Percentiles rank a stretch among this genome's conserved stretches.
These are phyloP conservation scores for Artemia franciscana DNA, from an alignment of 1,140 invertebrate genomes.

Conservation along the genomic window DNA sequence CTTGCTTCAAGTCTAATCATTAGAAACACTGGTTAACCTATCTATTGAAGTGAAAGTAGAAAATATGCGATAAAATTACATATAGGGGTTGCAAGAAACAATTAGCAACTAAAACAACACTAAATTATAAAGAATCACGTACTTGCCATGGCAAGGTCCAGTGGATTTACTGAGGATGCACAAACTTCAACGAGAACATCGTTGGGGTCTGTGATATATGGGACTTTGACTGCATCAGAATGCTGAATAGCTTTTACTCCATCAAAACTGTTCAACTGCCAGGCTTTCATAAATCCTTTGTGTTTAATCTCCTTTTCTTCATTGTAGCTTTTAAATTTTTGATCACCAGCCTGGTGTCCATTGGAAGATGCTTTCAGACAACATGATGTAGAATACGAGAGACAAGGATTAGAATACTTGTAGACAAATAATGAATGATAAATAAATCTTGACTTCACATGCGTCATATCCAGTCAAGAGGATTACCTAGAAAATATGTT, in stretches of 20 bases:
- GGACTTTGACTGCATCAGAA: conserved; percentile 31
- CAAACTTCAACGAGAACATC: conserved; percentile 55
- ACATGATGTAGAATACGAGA: no score
- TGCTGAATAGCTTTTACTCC: conserved; percentile 36
- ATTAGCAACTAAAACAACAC: not conserved
- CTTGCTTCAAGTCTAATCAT: no score
- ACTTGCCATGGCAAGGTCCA: conserved; percentile 67
- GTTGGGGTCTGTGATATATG: conserved; percentile 36
- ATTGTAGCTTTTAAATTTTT: no score
- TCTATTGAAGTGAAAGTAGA: not conserved
- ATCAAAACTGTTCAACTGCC: conserved; percentile 51
- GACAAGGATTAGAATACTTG: no score
- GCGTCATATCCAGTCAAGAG: no score
- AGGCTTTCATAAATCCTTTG: conserved; percentile 31
- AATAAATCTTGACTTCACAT: no score
- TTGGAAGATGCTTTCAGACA: no score
- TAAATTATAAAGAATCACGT: conserved; percentile 13
- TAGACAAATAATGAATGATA: no score
- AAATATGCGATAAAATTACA: not conserved
- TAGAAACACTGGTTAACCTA: no score
- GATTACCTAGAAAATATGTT: no score
- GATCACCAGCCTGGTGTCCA: no score
- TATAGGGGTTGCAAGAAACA: not conserved
- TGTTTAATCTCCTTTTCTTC: not conserved
- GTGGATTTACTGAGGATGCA: conserved; percentile 68